Evolutionary conservation across 2,797 vertebrate genomes (phyloP), one percentile per base, ranked within the genome.

Genomic region (Typhlichthys subterraneus): DNA sequence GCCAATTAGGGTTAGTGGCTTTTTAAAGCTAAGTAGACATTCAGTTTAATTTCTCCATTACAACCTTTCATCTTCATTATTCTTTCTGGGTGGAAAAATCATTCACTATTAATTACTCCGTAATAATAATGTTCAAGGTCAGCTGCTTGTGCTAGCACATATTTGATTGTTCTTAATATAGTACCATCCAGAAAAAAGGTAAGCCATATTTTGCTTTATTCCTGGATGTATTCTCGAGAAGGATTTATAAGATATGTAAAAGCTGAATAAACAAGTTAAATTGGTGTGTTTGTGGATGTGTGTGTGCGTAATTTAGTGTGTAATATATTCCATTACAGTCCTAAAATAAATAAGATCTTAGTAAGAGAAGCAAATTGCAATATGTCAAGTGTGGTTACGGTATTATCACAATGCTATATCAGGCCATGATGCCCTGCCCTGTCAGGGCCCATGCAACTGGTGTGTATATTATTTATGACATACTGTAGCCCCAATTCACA

Each of bases 401-500:
- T 29, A 29, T 29, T 29, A 42, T 45, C 14, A 57, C 6, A 4
- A 5, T 57, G 14, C 38, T 56, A 15, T 5, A 56, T 19, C 14
- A 12, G 15, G 66, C 56, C 50, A 5, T 57, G 13, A 7, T 53
- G n/a, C 50, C 33, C 33, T 61, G 60, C 29, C 51, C 19, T 42
- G 9, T 10, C 19, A 56, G 65, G 19, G 45, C 17, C 38, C 33
- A 12, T 57, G 46, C 67, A 13, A 38, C 33, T 29, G 59, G 38
- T 65, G 53, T 38, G 33, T 29, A 65, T 61, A 53, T 57, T 68
- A 71, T 76, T 65, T 68, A 53, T 55, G 72, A 52, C 58, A 19
- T 29, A 4, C 23, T 29, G 23, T n/a, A 46, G 14, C 47, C 52
- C 72, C 76, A 62, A 80, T 65, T 72, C 79, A 72, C 67, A 73